Evolutionary conservation across 1,140 invertebrate genomes (phyloP).

Genomic region (Orius insidiosus): DNA sequence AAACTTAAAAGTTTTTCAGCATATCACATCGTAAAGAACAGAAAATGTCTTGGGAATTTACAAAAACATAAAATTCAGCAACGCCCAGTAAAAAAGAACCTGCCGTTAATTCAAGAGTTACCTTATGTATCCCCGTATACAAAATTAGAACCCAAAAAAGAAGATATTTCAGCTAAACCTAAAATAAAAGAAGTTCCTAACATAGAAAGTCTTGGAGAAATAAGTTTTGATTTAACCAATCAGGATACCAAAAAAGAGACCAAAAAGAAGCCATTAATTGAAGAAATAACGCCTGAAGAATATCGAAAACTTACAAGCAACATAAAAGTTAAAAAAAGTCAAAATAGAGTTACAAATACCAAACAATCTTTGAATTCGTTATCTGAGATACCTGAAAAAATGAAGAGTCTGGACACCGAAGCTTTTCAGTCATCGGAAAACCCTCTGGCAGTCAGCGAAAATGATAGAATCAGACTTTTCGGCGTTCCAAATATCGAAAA

Average conservation of each 20-base stretch:
- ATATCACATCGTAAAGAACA: slow-evolving; percentile 39
- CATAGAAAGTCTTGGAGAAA: slow-evolving; percentile 1
- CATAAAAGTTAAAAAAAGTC: neutral
- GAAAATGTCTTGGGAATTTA: slow-evolving; percentile 47
- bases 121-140: slow-evolving; percentile 6
- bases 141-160: too few species aligned
- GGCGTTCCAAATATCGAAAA: neutral
- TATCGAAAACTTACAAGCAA: neutral
- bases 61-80: slow-evolving; percentile 53
- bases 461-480: neutral
- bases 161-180: neutral
- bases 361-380: too few species aligned
- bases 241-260: neutral
- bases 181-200: neutral
- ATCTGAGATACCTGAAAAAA: too few species aligned
- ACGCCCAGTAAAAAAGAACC: slow-evolving; percentile 29
- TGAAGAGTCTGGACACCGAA: too few species aligned
- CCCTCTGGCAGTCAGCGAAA: neutral
- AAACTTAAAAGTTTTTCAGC: slow-evolving; percentile 22
- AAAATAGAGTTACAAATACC: neutral
- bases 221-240: neutral
- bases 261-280: slow-evolving; percentile 2
- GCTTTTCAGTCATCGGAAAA: too few species aligned
- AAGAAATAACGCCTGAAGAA: slow-evolving; percentile 11
- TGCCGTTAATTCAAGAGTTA: slow-evolving; percentile 16